These are phyloP conservation scores for Xanthia togata DNA, from an alignment of 2,888 invertebrate species.

Conservation along the genomic window DNA sequence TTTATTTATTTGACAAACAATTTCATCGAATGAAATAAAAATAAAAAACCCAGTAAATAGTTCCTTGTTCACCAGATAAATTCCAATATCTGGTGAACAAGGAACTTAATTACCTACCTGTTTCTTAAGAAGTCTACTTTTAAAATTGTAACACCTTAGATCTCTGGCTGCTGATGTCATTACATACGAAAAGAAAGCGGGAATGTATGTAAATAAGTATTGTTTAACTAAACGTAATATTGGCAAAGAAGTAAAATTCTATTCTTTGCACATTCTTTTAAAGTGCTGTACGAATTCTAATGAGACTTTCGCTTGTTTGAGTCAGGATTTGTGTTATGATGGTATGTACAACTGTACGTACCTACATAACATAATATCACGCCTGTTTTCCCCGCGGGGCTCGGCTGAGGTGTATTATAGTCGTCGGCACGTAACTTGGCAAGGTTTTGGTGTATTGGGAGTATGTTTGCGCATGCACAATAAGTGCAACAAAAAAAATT, in stretches of 20 bases:
- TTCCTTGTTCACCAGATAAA: too few species aligned
- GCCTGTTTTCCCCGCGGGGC: neutral
- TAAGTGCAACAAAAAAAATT: too few species aligned
- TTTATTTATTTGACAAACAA: neutral
- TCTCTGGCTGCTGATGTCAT: slow-evolving; percentile 20
- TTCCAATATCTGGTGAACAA: neutral
- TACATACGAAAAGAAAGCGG: slow-evolving; percentile 38
- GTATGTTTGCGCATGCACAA: too few species aligned
- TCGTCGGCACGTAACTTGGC: too few species aligned
- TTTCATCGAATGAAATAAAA: neutral
- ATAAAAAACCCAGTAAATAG: too few species aligned
- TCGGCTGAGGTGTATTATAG: neutral
- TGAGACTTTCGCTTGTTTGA: slow-evolving; percentile 53
- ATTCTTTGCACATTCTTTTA: slow-evolving; percentile 60
- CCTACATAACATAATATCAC: neutral
- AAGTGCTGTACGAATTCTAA: slow-evolving; percentile 60
- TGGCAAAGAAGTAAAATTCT: slow-evolving; percentile 47
- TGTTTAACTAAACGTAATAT: slow-evolving; percentile 42
- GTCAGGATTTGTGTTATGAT: slow-evolving; percentile 23
- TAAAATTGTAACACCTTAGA: neutral
- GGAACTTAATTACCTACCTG: neutral
- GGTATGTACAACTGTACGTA: neutral
- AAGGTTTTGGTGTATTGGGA: too few species aligned
- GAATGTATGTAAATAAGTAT: slow-evolving; percentile 38
- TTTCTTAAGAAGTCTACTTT: neutral